Conservation (phyloP, 2,113 vertebrate genomes). For the Sceloporus tristichus region DNA sequence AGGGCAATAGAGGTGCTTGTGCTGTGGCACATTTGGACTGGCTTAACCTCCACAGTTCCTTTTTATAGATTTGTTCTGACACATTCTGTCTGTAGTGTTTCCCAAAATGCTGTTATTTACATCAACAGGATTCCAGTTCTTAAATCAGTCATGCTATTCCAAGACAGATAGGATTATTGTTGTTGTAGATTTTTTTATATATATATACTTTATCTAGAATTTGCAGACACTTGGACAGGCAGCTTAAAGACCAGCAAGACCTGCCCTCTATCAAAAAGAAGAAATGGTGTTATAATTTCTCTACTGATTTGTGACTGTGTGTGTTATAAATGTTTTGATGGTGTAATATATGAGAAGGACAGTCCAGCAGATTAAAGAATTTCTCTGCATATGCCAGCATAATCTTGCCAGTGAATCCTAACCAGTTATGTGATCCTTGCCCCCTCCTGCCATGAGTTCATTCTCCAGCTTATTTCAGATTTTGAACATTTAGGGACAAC, state of each 20-base stretch:
- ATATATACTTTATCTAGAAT: not conserved
- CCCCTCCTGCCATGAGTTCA: not conserved
- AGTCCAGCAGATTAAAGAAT: not conserved
- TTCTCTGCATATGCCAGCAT: not conserved
- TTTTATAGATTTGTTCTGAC: not conserved
- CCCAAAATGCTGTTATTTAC: not conserved
- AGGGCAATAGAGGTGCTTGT: not conserved
- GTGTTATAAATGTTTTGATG: not conserved
- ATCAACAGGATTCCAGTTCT: not conserved
- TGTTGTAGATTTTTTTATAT: too few species aligned
- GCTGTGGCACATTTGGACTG: not conserved
- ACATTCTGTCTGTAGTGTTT: not conserved
- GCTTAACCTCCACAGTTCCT: not conserved
- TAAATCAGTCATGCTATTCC: not conserved
- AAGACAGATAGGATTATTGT: not conserved
- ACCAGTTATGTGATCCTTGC: not conserved
- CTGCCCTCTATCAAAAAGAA: not conserved
- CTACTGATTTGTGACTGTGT: not conserved
- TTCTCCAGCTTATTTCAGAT: not conserved
- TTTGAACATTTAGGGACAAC: not conserved
- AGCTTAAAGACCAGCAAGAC: not conserved
- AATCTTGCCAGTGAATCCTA: not conserved
- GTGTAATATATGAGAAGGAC: not conserved
- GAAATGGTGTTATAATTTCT: not conserved
- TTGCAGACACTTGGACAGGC: not conserved